These are phyloP conservation scores for Empidonax alnorum DNA, from an alignment of 2,113 vertebrate species.

Conservation along the genomic window DNA sequence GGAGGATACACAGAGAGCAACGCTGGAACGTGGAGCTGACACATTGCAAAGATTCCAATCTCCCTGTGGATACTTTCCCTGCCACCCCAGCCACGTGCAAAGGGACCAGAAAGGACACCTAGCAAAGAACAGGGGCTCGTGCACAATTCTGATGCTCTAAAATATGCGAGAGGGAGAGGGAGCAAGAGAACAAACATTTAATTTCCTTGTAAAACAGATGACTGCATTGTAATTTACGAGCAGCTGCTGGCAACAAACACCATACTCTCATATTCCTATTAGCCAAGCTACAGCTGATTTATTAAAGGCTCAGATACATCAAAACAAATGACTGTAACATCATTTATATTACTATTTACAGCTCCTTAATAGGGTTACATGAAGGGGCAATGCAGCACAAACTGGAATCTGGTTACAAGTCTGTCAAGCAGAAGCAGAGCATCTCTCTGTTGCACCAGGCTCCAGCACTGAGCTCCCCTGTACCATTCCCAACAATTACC, in stretches of 20 bases:
- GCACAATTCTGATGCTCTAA: constrained; percentile 57
- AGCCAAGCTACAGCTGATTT: constrained; percentile 80
- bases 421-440: constrained; percentile 42
- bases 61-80: neutral
- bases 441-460: neutral
- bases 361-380: constrained; percentile 77
- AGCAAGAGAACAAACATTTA: constrained; percentile 78
- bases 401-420: constrained; percentile 52
- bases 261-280: constrained; percentile 79
- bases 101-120: neutral
- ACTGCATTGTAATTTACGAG: constrained; percentile 81
- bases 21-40: neutral
- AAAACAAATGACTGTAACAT: constrained; percentile 84
- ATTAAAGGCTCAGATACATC: constrained; percentile 80
- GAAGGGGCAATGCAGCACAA: constrained; percentile 69
- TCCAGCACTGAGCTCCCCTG: neutral
- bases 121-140: neutral
- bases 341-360: constrained; percentile 82
- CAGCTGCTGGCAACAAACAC: constrained; percentile 77
- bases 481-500: neutral
- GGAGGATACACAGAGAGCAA: neutral
- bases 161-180: neutral
- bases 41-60: neutral
- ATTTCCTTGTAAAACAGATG: constrained; percentile 81
- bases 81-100: neutral